Evolutionary conservation across 2,797 vertebrate species (phyloP).

Genomic region (Peromyscus melanophrys): DNA sequence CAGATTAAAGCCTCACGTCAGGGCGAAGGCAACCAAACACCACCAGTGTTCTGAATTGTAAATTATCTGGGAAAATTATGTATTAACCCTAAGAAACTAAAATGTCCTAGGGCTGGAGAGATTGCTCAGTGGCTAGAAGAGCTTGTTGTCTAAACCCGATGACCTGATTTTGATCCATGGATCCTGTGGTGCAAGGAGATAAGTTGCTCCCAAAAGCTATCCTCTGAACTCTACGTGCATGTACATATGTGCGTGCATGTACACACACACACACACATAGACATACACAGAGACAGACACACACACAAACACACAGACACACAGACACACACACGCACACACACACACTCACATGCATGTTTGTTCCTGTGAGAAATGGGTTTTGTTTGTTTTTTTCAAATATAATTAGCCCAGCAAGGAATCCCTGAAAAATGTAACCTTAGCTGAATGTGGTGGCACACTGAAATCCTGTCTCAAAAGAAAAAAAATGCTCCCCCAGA

Average conservation of each 20-base stretch:
- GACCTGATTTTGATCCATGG: background rate
- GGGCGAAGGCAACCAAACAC: background rate
- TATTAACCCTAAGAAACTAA: constrained; percentile 63
- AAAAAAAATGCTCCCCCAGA: background rate
- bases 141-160: background rate
- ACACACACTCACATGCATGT: too few species aligned
- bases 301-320: background rate
- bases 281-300: too few species aligned
- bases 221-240: background rate
- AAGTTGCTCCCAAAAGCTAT: background rate
- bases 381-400: background rate
- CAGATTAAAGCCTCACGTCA: background rate
- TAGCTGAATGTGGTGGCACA: background rate
- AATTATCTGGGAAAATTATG: background rate
- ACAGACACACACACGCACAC: too few species aligned
- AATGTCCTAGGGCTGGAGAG: background rate
- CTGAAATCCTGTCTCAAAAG: background rate
- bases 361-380: background rate
- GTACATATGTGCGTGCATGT: background rate
- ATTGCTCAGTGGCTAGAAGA: background rate
- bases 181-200: background rate
- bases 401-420: background rate
- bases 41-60: background rate
- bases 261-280: background rate
- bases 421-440: background rate